Percentiles rank a stretch among this genome's conserved stretches.
These are phyloP conservation scores for Magallana ariakensis DNA, from an alignment of 1,140 invertebrate species.

Conservation along the genomic window DNA sequence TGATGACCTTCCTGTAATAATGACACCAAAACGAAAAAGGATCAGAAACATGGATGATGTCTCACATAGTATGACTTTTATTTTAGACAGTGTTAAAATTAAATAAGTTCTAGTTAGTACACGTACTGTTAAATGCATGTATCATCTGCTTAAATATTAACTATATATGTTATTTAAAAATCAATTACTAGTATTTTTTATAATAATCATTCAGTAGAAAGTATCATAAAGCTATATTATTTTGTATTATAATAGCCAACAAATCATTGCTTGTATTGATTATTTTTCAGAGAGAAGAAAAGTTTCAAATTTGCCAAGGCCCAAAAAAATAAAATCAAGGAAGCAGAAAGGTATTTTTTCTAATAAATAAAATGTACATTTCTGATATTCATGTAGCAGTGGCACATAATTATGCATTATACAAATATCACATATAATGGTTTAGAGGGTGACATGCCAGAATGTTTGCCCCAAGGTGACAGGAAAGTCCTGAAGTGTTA, in stretches of 20 bases:
- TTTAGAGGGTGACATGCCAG: not conserved
- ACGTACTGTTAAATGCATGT: not conserved
- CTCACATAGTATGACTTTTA: slow-evolving; percentile 6
- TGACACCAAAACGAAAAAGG: not conserved
- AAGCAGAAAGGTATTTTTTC: slow-evolving; percentile 1
- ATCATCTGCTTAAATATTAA: not conserved
- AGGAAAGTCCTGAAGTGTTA: not conserved
- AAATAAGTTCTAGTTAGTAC: slow-evolving; percentile 28
- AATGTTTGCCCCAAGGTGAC: not conserved
- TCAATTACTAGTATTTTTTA: slow-evolving; percentile 8
- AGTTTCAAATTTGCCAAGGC: not conserved
- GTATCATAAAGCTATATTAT: slow-evolving; percentile 11
- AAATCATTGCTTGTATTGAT: not conserved
- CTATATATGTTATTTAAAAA: not conserved
- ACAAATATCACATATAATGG: not conserved
- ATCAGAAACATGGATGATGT: slow-evolving; percentile 1
- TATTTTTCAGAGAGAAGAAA: slow-evolving; percentile 1
- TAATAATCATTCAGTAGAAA: slow-evolving; percentile 17
- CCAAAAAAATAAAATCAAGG: not conserved
- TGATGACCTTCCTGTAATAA: not conserved
- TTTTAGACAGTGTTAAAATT: slow-evolving; percentile 16
- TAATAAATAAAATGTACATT: not conserved
- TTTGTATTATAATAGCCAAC: not conserved
- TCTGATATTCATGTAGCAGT: not conserved
- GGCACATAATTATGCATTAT: not conserved